phyloP scores from a whole-genome alignment of 2,113 vertebrate species.

The Phyllostomus hastatus region DNA sequence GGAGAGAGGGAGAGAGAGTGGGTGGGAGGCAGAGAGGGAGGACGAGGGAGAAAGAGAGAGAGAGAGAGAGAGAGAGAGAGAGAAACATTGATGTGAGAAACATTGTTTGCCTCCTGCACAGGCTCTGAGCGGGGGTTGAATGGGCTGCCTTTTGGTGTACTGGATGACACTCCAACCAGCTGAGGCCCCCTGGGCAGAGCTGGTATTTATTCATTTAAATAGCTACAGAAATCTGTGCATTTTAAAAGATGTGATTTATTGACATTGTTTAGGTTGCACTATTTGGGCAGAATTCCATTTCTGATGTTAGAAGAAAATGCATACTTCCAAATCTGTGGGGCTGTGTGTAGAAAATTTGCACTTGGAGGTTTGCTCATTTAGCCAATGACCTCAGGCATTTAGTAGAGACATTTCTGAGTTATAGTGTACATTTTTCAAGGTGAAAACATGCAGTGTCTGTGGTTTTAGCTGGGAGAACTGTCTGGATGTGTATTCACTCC shows the following conservation, averaged over 20 bases:
- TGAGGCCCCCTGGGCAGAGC: too few species aligned
- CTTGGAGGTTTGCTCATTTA: not conserved
- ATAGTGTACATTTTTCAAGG: slow-evolving; percentile 29
- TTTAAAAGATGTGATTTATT: not conserved
- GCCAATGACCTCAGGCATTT: not conserved
- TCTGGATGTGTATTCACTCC: not conserved
- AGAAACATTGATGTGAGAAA: too few species aligned
- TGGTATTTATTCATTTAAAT: not conserved
- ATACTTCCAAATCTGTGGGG: not conserved
- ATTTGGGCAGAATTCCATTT: not conserved
- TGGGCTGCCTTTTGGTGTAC: too few species aligned
- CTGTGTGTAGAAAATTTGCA: not conserved
- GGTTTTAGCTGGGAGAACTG: not conserved
- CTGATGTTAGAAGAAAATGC: slow-evolving; percentile 17
- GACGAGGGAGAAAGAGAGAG: too few species aligned
- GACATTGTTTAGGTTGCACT: not conserved
- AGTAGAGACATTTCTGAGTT: not conserved
- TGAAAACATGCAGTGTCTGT: not conserved
- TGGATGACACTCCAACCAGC: too few species aligned
- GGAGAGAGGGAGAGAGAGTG: too few species aligned
- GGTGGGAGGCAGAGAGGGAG: too few species aligned
- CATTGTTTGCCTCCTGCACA: too few species aligned
- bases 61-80: too few species aligned
- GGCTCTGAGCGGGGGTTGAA: too few species aligned
- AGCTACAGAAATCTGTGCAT: not conserved